Evolutionary conservation across 2,888 invertebrate genomes (phyloP), one percentile per base, ranked within the genome.

Genomic region (Psococerastis gibbosa): DNA sequence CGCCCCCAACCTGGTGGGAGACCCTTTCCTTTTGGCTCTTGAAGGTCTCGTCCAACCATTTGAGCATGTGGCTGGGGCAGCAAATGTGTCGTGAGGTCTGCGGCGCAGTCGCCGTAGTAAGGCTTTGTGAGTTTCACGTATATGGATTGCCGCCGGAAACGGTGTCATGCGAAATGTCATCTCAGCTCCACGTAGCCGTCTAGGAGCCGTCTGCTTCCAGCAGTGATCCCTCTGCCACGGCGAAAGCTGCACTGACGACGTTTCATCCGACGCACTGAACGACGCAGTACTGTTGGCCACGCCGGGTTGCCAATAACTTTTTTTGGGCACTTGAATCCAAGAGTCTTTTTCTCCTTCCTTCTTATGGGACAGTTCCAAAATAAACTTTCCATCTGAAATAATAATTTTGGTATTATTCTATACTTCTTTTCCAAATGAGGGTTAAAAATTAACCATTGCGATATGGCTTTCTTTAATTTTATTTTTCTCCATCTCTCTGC

Each of bases 181-280:
- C 22, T 43, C 22, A 15, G 34, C 15, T 8, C 43, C 34, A 16
- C 33, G 22, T 9, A 22, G 23, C 22, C 34, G 32, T 3, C 76
- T 73, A 46, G 85, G 85, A 51, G 73, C 68, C 50, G 75, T 66
- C 63, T 85, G 85, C 63, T 85, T 85, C 83, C 85, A 87, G 59
- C 80, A 79, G 65, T 84, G 84, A 63, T 87, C 85, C 54, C 85
- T 73, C 64, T 84, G 82, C 82, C 85, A 85, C 48, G 85, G 87
- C 56, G 85, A 87, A 52, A 85, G 85, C 62, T 85, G 84, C 59
- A 87, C 73, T 51, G 85, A 87, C 58, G 82, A 83, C 66, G 84
- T 87, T 64, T 87, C 87, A 68, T 87, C 87, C 56, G 85, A 84
- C 64, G 81, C 82, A 65, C 82, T 83, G 60, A 85, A 75, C 52